phyloP scores from a whole-genome alignment of 2,888 invertebrate species.

The Papilio protenor region DNA sequence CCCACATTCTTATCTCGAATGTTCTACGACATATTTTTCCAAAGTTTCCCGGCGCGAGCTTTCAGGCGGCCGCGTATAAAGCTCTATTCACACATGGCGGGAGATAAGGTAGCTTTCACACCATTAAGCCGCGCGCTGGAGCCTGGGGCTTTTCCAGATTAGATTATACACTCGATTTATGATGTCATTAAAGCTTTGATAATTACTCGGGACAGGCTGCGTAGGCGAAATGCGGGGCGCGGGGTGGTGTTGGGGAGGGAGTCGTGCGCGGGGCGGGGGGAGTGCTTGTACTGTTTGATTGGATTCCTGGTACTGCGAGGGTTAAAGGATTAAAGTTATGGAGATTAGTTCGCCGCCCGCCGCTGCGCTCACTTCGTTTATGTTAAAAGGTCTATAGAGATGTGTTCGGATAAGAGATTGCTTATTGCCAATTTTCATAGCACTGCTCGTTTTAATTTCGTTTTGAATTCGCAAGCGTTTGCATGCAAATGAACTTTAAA shows the following conservation, averaged over 20 bases:
- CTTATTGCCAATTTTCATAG: conserved; percentile 82
- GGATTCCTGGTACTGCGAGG: conserved; percentile 83
- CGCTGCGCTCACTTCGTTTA: conserved; percentile 78
- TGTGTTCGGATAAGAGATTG: conserved; percentile 82
- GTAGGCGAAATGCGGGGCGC: conserved; percentile 75
- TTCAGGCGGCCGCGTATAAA: conserved; percentile 82
- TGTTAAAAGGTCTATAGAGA: conserved; percentile 83
- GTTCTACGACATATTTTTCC: conserved; percentile 84
- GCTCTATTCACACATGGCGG: conserved; percentile 85
- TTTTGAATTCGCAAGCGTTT: conserved; percentile 54
- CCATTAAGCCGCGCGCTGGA: conserved; percentile 84
- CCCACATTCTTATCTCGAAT: conserved; percentile 84
- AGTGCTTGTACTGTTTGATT: conserved; percentile 83
- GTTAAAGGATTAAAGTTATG: conserved; percentile 85
- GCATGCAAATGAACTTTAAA: conserved; percentile 59
- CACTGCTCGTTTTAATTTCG: conserved; percentile 79
- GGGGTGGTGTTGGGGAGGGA: conserved; percentile 58
- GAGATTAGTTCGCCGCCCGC: conserved; percentile 84
- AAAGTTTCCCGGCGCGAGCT: conserved; percentile 84
- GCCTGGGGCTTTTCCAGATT: conserved; percentile 85
- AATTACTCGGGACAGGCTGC: conserved; percentile 85
- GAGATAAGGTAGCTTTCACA: conserved; percentile 85
- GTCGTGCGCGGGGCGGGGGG: conserved; percentile 56
- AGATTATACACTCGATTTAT: conserved; percentile 86
- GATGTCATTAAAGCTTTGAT: conserved; percentile 85